These are phyloP conservation scores for Nothobranchius kuhntae DNA, from an alignment of 2,113 vertebrate species.

Conservation along the genomic window DNA sequence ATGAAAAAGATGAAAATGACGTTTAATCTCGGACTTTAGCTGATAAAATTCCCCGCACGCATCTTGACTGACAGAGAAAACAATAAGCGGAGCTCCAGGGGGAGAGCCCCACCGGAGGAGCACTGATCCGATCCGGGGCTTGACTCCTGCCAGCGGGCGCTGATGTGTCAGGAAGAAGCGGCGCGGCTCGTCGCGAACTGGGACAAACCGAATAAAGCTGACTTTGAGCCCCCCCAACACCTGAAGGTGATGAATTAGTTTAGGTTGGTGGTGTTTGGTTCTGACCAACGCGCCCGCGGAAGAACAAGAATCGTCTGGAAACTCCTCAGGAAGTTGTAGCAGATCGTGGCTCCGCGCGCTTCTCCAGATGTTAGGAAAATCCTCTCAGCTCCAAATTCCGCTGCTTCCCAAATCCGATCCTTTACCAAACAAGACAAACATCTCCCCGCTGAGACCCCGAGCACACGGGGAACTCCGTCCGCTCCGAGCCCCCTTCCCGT, in stretches of 20 bases:
- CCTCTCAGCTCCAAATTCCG: background rate
- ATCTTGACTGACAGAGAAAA: background rate
- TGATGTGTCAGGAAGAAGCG: constrained; percentile 40
- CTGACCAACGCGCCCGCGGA: background rate
- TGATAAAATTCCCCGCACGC: background rate
- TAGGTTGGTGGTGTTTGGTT: too few species aligned
- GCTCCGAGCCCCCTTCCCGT: background rate
- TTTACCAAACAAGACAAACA: constrained; percentile 12
- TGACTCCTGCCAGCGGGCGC: constrained; percentile 22
- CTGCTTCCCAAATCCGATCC: background rate
- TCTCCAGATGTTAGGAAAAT: constrained; percentile 34
- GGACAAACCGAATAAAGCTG: background rate
- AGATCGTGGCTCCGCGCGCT: constrained; percentile 59
- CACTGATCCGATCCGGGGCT: constrained; percentile 17
- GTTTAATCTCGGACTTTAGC: constrained; percentile 2
- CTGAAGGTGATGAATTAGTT: too few species aligned
- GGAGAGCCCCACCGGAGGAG: constrained; percentile 5
- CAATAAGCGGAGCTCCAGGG: background rate
- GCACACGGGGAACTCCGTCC: background rate
- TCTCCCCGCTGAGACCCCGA: constrained; percentile 9
- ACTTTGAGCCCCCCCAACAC: too few species aligned
- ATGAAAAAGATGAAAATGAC: background rate
- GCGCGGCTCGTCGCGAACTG: background rate
- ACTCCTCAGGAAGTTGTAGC: constrained; percentile 68
- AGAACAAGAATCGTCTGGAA: constrained; percentile 26